These are phyloP conservation scores for Mechanitis messenoides DNA, from an alignment of 2,888 invertebrate species.

Conservation along the genomic window DNA sequence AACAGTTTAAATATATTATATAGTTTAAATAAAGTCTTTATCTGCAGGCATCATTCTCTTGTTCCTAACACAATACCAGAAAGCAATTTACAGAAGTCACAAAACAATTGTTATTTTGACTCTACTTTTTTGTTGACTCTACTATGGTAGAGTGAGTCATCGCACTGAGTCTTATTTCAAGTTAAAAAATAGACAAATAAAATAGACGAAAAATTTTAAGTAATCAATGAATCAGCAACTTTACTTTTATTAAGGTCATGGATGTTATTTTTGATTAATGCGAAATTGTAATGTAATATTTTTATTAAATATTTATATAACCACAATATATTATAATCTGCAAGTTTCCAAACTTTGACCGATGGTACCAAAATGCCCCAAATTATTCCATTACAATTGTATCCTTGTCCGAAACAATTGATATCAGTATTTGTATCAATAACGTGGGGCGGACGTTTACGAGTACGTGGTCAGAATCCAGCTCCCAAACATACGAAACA, in stretches of 20 bases:
- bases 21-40: neutral
- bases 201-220: slow-evolving; percentile 14
- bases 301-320: no score
- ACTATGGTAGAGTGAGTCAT: slow-evolving; percentile 10
- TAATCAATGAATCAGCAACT: slow-evolving; percentile 20
- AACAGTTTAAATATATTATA: neutral
- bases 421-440: slow-evolving; percentile 77
- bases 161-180: slow-evolving; percentile 7
- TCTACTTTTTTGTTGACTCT: neutral
- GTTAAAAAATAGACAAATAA: slow-evolving; percentile 13
- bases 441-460: slow-evolving; percentile 70
- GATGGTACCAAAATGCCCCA: slow-evolving; percentile 9
- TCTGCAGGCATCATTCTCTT: neutral
- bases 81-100: slow-evolving; percentile 2
- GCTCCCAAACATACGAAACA: slow-evolving; percentile 44
- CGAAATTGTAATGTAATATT: no score
- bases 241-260: neutral
- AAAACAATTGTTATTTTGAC: slow-evolving; percentile 10
- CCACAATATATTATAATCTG: no score
- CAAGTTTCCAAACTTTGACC: slow-evolving; percentile 14
- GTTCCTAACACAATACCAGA: slow-evolving; percentile 3
- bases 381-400: slow-evolving; percentile 53
- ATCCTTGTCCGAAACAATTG: slow-evolving; percentile 73
- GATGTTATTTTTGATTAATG: slow-evolving; percentile 8
- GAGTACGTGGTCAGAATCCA: slow-evolving; percentile 70